Evolutionary conservation across 2,888 invertebrate species (phyloP).

Genomic region (Pegoplata infirma): DNA sequence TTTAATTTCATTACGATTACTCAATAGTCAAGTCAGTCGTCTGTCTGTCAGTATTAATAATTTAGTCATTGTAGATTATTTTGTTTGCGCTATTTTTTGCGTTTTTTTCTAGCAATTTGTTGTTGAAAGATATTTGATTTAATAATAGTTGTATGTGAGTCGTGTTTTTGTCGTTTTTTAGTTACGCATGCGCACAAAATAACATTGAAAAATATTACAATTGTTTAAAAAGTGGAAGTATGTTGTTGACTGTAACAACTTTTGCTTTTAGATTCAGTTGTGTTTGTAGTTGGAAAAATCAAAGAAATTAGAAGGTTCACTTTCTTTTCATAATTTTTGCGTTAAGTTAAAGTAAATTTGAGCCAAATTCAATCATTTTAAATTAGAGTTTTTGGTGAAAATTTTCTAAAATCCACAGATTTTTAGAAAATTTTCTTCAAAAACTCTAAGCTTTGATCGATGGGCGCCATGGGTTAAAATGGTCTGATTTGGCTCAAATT

Average conservation of each 20-base stretch:
- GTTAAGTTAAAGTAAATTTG: too few species aligned
- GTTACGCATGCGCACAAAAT: conserved; percentile 47
- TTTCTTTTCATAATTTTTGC: too few species aligned
- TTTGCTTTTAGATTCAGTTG: conserved; percentile 37
- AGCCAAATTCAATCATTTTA: too few species aligned
- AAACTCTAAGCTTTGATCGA: too few species aligned
- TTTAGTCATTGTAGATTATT: conserved; percentile 1
- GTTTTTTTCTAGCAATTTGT: background rate
- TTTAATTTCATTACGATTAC: conserved; percentile 12
- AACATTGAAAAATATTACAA: conserved; percentile 48
- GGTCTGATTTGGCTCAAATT: too few species aligned
- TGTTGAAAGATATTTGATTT: background rate
- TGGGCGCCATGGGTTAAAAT: too few species aligned
- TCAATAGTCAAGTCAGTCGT: background rate
- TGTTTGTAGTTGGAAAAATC: too few species aligned
- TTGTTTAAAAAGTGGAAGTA: conserved; percentile 7
- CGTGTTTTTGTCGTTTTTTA: background rate
- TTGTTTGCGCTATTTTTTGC: background rate
- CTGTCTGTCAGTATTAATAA: background rate
- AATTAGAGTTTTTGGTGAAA: too few species aligned
- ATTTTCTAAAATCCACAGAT: too few species aligned
- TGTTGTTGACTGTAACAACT: conserved; percentile 31
- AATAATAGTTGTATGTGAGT: background rate
- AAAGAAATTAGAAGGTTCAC: too few species aligned
- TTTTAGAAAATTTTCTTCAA: too few species aligned